Evolutionary conservation across 2,888 invertebrate species (phyloP).

Genomic region (Orchestes rusci): DNA sequence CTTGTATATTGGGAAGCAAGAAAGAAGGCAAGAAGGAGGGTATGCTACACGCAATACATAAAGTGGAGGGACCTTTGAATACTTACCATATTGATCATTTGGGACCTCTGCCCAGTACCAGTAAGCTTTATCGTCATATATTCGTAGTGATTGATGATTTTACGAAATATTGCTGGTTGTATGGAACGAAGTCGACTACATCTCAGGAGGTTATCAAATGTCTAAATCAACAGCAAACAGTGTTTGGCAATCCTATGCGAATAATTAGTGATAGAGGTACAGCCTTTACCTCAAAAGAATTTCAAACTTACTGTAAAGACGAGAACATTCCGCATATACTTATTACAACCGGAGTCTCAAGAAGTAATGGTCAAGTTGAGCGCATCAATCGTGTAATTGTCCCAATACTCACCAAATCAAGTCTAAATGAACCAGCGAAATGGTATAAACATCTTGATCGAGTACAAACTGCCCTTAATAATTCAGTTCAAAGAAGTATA

Average conservation of each 20-base stretch:
- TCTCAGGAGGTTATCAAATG: constrained; percentile 28
- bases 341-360: constrained; percentile 33
- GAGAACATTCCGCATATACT: constrained; percentile 34
- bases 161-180: constrained; percentile 35
- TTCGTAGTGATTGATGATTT: constrained; percentile 35
- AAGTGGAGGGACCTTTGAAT: constrained; percentile 25
- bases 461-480: constrained; percentile 28
- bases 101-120: constrained; percentile 28
- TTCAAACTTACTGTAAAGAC: constrained; percentile 34
- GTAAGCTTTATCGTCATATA: constrained; percentile 32
- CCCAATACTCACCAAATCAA: constrained; percentile 14
- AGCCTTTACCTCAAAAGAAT: constrained; percentile 37
- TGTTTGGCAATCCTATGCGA: constrained; percentile 37
- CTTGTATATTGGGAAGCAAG: constrained; percentile 29
- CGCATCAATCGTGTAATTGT: constrained; percentile 25
- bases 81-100: constrained; percentile 31
- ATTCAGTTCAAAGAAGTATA: constrained; percentile 25
- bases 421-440: constrained; percentile 15
- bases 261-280: constrained; percentile 36
- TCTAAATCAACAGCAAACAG: constrained; percentile 29
- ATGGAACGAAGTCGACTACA: constrained; percentile 31
- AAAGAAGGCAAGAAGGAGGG: constrained; percentile 32
- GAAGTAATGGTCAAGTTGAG: constrained; percentile 38
- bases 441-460: constrained; percentile 24
- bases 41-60: constrained; percentile 26